Percentiles rank a stretch among this genome's conserved stretches.
Evolutionary conservation across 2,797 vertebrate genomes (phyloP).

Genomic region (Lepilemur ruficaudatus): DNA sequence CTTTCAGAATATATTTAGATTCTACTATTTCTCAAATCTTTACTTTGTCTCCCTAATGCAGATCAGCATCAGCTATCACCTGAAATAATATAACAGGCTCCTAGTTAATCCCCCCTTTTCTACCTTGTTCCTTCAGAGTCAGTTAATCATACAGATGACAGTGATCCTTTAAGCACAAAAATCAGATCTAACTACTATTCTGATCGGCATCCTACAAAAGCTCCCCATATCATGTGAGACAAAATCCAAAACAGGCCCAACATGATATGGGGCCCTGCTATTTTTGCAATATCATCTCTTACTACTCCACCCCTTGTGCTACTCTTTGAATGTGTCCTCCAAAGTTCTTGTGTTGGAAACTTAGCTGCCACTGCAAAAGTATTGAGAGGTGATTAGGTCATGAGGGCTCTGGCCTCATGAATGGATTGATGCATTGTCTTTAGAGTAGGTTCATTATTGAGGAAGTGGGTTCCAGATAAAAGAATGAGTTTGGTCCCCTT

Average conservation of each 20-base stretch:
- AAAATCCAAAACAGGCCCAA: background rate
- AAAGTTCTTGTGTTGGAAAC: background rate
- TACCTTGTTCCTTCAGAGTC: background rate
- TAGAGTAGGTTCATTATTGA: background rate
- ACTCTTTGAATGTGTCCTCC: background rate
- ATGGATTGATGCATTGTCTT: background rate
- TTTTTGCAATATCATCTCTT: background rate
- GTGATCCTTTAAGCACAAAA: background rate
- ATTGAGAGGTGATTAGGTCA: background rate
- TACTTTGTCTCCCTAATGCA: background rate
- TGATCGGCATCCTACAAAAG: background rate
- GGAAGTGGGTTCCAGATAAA: background rate
- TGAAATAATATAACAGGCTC: background rate
- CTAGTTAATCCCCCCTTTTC: background rate
- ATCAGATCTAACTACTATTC: background rate
- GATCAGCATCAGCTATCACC: background rate
- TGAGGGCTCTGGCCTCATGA: background rate
- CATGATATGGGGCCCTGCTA: rapidly evolving
- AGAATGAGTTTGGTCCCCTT: background rate
- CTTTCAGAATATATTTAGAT: background rate
- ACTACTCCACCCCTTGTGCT: background rate
- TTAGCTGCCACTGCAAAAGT: no score
- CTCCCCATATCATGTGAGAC: background rate
- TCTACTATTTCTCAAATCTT: background rate
- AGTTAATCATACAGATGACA: background rate